A percentile compares a stretch with the other conserved stretches of the same genome.
phyloP scores from a whole-genome alignment of 2,113 vertebrate species.

The Odontophorus gujanensis region DNA sequence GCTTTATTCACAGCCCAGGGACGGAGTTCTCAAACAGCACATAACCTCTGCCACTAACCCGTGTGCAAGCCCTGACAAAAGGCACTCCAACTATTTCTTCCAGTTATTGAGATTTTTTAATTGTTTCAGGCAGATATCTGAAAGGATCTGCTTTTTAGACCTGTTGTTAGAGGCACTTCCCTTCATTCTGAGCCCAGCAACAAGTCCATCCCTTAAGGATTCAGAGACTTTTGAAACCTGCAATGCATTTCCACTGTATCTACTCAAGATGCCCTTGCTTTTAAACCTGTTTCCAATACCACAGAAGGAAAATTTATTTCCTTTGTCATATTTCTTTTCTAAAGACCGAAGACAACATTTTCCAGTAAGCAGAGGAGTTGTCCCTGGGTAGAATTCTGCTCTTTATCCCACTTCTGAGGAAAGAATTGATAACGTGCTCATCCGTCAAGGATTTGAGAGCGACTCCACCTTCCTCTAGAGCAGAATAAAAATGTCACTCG shows the following conservation, averaged over 20 bases:
- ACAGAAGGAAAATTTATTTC: background rate
- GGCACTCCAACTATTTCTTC: background rate
- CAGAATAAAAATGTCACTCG: background rate
- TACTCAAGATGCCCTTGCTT: background rate
- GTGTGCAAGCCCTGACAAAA: background rate
- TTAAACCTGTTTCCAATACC: background rate
- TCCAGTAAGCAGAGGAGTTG: background rate
- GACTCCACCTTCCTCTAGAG: background rate
- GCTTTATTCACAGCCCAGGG: background rate
- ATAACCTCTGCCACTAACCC: background rate
- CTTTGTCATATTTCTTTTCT: background rate
- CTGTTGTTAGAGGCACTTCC: background rate
- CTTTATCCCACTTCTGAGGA: background rate
- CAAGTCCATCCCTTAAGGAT: background rate
- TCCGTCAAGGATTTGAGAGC: background rate
- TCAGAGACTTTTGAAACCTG: background rate
- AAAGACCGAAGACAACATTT: background rate
- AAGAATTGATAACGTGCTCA: background rate
- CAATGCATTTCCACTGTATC: background rate
- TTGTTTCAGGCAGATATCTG: too few species aligned
- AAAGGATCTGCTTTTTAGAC: background rate
- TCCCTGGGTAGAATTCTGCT: background rate
- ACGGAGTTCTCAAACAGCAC: fast-evolving
- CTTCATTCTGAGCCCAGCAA: background rate
- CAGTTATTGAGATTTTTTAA: background rate